Percentiles rank a stretch among this genome's conserved stretches.
These are phyloP conservation scores for Euura lappo DNA, from an alignment of 1,140 invertebrate genomes.

Conservation along the genomic window DNA sequence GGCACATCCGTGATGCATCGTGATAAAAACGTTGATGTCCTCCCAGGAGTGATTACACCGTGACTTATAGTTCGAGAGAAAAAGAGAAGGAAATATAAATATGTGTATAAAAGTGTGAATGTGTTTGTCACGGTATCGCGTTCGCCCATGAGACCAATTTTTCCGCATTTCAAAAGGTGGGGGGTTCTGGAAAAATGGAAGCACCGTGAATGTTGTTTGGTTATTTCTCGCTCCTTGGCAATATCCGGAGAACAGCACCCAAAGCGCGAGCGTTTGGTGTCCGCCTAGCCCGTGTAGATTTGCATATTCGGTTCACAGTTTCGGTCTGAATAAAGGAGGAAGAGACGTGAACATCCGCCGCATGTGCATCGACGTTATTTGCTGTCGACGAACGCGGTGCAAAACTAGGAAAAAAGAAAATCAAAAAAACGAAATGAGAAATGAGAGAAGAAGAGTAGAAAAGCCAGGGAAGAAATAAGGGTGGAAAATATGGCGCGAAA, in stretches of 20 bases:
- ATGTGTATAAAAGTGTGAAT: no score
- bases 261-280: neutral
- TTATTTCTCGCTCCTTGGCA: neutral
- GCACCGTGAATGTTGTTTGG: neutral
- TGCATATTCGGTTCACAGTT: neutral
- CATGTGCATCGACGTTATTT: neutral
- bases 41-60: no score
- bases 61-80: no score
- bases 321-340: no score
- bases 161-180: neutral
- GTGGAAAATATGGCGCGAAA: neutral
- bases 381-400: neutral
- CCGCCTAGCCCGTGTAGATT: neutral
- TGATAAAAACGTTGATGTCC: no score
- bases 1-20: no score
- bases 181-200: neutral
- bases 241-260: conserved; percentile 4
- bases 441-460: neutral
- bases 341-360: no score
- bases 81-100: no score
- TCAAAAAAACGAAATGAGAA: neutral
- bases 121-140: no score
- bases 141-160: neutral
- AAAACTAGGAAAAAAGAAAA: neutral
- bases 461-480: neutral